These are phyloP conservation scores for Centroberyx gerrardi DNA, from an alignment of 2,797 vertebrate genomes.

Conservation along the genomic window DNA sequence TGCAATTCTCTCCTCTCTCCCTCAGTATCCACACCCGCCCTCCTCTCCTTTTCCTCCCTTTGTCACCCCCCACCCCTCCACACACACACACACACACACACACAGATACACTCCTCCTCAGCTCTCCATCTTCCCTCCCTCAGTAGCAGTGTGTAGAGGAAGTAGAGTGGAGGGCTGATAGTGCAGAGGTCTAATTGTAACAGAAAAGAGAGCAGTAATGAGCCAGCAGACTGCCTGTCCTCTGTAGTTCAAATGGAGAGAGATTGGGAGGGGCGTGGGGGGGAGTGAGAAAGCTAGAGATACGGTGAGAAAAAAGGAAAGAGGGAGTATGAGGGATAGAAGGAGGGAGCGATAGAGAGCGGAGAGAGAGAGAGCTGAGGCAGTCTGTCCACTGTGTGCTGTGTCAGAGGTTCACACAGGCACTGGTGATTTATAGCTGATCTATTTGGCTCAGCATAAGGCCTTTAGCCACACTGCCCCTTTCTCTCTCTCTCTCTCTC, in stretches of 20 bases:
- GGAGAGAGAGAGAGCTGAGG: conserved; percentile 54
- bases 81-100: conserved; percentile 23
- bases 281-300: conserved; percentile 42
- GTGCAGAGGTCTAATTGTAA: conserved; percentile 75
- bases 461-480: conserved; percentile 45
- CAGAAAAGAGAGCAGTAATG: conserved; percentile 70
- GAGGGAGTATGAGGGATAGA: conserved; percentile 42
- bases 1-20: conserved; percentile 52
- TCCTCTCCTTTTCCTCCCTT: conserved; percentile 18
- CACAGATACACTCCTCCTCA: conserved; percentile 18
- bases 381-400: conserved; percentile 73
- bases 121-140: conserved; percentile 34
- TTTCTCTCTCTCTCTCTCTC: not conserved
- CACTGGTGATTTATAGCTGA: conserved; percentile 70
- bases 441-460: conserved; percentile 67
- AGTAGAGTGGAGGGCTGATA: conserved; percentile 61
- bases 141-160: conserved; percentile 43
- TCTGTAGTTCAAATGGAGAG: conserved; percentile 48
- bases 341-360: not conserved
- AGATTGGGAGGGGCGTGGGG: conserved; percentile 32
- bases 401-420: conserved; percentile 77
- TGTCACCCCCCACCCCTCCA: conserved; percentile 18
- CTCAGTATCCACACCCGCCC: conserved; percentile 41
- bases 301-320: conserved; percentile 44
- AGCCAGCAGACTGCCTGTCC: conserved; percentile 54